Evolutionary conservation across 1,140 invertebrate species (phyloP).

Genomic region (Ptiloglossa arizonensis): DNA sequence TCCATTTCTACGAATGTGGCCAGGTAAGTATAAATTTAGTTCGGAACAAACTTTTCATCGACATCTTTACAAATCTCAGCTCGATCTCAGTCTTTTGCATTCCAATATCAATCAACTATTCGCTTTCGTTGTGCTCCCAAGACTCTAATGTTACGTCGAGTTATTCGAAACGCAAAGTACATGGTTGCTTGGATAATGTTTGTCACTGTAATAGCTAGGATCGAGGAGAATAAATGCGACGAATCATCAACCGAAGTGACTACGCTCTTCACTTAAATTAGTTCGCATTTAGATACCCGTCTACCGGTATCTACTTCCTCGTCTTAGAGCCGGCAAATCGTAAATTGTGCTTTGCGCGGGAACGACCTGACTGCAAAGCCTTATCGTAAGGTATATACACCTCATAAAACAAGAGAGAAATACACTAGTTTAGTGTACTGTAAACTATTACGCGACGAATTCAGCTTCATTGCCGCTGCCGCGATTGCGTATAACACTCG

Average conservation of each 20-base stretch:
- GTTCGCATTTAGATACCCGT: conserved; percentile 36
- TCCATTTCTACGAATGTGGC: too few relatives aligned
- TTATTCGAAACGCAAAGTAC: not conserved
- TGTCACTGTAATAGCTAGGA: not conserved
- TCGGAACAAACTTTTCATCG: too few relatives aligned
- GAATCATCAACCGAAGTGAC: conserved; percentile 24
- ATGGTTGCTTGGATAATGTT: not conserved
- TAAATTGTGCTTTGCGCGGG: conserved; percentile 44
- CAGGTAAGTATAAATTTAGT: too few relatives aligned
- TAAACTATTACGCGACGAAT: conserved; percentile 61
- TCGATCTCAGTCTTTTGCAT: too few relatives aligned
- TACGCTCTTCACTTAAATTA: conserved; percentile 51
- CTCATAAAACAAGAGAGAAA: conserved; percentile 56
- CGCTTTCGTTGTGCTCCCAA: not conserved
- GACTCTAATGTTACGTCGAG: not conserved
- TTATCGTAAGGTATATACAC: conserved; percentile 62
- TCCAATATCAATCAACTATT: not conserved
- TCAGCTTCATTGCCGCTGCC: conserved; percentile 39
- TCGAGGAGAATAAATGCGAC: not conserved
- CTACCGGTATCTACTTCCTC: conserved; percentile 1
- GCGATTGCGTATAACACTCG: conserved; percentile 41
- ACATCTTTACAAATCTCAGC: too few relatives aligned
- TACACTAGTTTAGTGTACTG: conserved; percentile 47
- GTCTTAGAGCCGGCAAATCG: conserved; percentile 26
- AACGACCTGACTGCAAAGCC: conserved; percentile 43